phyloP scores from a whole-genome alignment of 2,888 invertebrate genomes.

The Liposcelis brunnea region DNA sequence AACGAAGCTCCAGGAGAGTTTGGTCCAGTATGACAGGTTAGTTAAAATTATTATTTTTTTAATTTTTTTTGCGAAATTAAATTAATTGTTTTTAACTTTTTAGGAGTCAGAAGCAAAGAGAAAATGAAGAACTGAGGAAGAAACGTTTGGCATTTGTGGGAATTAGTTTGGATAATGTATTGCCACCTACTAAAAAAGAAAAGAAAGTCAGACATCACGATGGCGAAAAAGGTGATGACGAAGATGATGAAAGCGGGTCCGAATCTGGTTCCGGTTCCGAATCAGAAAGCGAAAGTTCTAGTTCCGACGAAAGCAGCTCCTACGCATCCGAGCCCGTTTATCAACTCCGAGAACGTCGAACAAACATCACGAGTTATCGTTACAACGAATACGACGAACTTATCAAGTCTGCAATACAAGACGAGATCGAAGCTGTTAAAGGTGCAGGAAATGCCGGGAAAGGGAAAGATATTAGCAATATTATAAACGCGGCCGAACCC shows the following conservation, averaged over 20 bases:
- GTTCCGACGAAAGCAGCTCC: constrained; percentile 26
- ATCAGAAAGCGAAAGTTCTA: constrained; percentile 6
- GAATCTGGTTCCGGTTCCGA: constrained; percentile 16
- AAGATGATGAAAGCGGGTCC: constrained; percentile 19
- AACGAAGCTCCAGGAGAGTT: constrained; percentile 49
- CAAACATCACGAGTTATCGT: constrained; percentile 59
- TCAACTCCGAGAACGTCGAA: constrained; percentile 61
- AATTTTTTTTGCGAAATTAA: not conserved
- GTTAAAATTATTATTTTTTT: constrained; percentile 21
- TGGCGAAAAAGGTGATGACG: constrained; percentile 20
- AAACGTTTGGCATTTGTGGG: constrained; percentile 57
- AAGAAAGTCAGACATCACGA: constrained; percentile 25
- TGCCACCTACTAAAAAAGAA: constrained; percentile 27
- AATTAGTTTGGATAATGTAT: constrained; percentile 54
- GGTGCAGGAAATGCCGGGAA: constrained; percentile 66
- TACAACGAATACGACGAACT: constrained; percentile 91
- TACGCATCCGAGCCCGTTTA: constrained; percentile 62
- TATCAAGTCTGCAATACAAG: constrained; percentile 79
- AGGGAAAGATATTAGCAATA: constrained; percentile 86
- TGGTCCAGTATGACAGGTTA: constrained; percentile 59
- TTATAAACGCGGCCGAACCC: constrained; percentile 54
- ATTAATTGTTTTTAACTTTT: not conserved
- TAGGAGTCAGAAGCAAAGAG: constrained; percentile 32
- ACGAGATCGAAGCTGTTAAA: constrained; percentile 18
- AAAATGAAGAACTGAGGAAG: constrained; percentile 46